Percentiles rank a stretch among this genome's conserved stretches.
phyloP scores from a whole-genome alignment of 2,113 vertebrate species.

The Eublepharis macularius region DNA sequence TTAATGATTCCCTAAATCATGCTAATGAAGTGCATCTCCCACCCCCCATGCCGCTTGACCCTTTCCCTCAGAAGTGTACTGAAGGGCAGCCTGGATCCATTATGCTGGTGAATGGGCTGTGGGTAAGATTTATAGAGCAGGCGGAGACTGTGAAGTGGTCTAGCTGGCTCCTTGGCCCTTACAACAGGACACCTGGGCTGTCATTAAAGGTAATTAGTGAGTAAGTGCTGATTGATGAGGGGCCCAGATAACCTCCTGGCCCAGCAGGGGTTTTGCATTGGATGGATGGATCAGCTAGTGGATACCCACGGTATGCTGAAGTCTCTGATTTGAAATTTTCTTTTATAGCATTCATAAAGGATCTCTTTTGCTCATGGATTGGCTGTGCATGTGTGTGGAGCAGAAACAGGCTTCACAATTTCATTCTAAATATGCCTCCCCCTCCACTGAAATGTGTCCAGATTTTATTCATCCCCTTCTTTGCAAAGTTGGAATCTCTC shows the following conservation, averaged over 20 bases:
- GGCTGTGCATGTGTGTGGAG: neutral
- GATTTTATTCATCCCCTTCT: neutral
- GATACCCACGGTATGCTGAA: conserved; percentile 1
- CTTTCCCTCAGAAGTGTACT: neutral
- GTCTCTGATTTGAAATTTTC: neutral
- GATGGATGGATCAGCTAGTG: neutral
- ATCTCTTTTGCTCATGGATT: neutral
- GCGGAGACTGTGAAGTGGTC: conserved; percentile 2
- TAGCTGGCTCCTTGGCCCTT: conserved; percentile 18
- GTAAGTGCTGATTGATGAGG: conserved; percentile 22
- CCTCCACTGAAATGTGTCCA: neutral
- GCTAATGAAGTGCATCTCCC: conserved; percentile 17
- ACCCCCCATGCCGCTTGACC: conserved; percentile 16
- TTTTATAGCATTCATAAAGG: neutral
- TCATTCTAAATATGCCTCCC: neutral
- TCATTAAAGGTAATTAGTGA: conserved; percentile 18
- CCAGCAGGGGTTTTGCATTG: neutral
- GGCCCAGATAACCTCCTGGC: neutral
- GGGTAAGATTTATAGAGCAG: conserved; percentile 28
- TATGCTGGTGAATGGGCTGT: conserved; percentile 15
- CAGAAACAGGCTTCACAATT: neutral
- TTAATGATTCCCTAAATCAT: conserved; percentile 61
- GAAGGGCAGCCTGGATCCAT: conserved; percentile 9
- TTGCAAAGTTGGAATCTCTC: neutral
- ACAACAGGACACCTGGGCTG: conserved; percentile 25